Conservation (phyloP, 2,113 vertebrate genomes). For the Ammodytes marinus region DNA sequence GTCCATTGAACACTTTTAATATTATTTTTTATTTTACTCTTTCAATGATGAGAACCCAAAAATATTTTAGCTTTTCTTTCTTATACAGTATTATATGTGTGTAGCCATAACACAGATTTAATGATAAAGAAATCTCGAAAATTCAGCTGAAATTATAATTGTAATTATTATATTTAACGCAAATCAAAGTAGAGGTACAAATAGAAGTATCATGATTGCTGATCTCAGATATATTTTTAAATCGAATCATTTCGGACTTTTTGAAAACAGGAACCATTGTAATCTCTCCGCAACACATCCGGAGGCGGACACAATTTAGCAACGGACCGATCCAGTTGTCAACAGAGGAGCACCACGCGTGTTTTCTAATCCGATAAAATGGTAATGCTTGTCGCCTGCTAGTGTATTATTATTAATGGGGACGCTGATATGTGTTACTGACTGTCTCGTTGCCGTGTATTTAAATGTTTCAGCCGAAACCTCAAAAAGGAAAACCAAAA, state of each 20-base stretch:
- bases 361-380: conserved; percentile 20
- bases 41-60: too few relatives aligned
- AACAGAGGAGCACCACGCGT: conserved; percentile 50
- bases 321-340: conserved; percentile 54
- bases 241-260: background rate
- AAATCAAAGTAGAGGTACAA: too few relatives aligned
- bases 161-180: too few relatives aligned
- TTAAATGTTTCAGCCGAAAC: conserved; percentile 89
- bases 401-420: fast-evolving
- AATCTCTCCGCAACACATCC: background rate
- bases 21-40: too few relatives aligned
- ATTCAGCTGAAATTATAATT: too few relatives aligned
- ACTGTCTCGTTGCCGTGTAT: background rate
- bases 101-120: too few relatives aligned
- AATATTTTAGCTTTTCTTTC: too few relatives aligned
- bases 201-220: too few relatives aligned
- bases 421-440: too few relatives aligned
- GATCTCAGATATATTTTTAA: background rate
- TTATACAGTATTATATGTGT: too few relatives aligned
- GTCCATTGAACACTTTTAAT: too few relatives aligned
- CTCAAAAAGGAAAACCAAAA: conserved; percentile 86
- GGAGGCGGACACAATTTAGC: background rate
- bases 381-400: conserved; percentile 33
- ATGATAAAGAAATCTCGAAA: too few relatives aligned
- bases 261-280: background rate